A percentile compares a stretch with the other conserved stretches of the same genome.
These are phyloP conservation scores for Forbesichthys agassizii DNA, from an alignment of 2,113 vertebrate species.

Conservation along the genomic window DNA sequence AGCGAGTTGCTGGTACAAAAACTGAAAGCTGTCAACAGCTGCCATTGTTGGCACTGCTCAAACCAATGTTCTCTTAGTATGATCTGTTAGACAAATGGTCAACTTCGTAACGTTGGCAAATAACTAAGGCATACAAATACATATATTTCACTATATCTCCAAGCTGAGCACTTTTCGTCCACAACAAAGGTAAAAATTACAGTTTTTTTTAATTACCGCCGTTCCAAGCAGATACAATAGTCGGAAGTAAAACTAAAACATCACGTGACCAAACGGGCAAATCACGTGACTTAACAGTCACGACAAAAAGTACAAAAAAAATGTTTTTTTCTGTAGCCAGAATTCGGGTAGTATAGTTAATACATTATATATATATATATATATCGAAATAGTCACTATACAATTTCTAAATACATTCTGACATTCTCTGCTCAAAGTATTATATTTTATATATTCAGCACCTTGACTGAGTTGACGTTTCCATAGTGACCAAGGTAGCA, in stretches of 20 bases:
- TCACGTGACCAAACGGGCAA: not conserved
- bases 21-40: constrained; percentile 89
- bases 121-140: not conserved
- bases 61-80: not conserved
- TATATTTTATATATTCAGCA: not conserved
- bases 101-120: not conserved
- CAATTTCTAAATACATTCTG: not conserved
- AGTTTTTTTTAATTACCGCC: not conserved
- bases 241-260: constrained; percentile 42
- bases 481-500: constrained; percentile 67
- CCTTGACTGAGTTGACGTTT: constrained; percentile 44
- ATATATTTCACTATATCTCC: not conserved
- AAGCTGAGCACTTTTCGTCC: not conserved
- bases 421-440: not conserved
- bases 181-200: not conserved
- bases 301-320: too few species aligned
- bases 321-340: too few species aligned
- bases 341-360: too few species aligned
- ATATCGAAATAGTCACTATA: too few species aligned
- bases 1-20: constrained; percentile 88
- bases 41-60: constrained; percentile 78
- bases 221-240: not conserved
- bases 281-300: constrained; percentile 35
- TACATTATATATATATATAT: too few species aligned
- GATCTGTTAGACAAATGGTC: not conserved